phyloP scores from a whole-genome alignment of 2,113 vertebrate species.

The Lycaon pictus region DNA sequence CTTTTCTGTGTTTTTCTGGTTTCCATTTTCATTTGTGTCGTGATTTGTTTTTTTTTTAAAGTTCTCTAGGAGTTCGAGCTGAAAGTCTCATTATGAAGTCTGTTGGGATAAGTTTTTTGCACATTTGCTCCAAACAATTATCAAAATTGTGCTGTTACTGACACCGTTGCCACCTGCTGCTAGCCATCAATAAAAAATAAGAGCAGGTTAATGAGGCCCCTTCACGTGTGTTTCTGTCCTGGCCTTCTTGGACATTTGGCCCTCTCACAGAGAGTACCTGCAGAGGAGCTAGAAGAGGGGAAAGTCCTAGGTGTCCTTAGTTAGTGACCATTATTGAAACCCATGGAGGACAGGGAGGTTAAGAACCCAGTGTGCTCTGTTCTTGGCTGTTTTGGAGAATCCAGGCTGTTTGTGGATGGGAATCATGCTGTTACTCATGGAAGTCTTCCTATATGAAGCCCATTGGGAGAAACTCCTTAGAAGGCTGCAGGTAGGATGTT shows the following conservation, averaged over 20 bases:
- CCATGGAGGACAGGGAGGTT: background rate
- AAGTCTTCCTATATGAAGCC: background rate
- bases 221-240: background rate
- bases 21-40: constrained; percentile 8
- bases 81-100: constrained; percentile 32
- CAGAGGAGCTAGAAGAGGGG: background rate
- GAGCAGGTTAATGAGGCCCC: background rate
- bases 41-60: background rate
- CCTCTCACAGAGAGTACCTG: background rate
- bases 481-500: background rate
- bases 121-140: constrained; percentile 40
- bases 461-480: background rate
- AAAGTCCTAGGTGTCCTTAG: background rate
- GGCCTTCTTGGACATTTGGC: background rate
- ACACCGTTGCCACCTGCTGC: background rate
- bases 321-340: background rate
- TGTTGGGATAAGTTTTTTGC: background rate
- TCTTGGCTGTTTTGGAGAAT: background rate
- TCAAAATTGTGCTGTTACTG: background rate
- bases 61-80: background rate
- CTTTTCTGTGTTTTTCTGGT: constrained; percentile 12
- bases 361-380: background rate
- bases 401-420: background rate
- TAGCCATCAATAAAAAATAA: constrained; percentile 45
- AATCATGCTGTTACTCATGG: background rate